Evolutionary conservation across 2,113 vertebrate genomes (phyloP).

Genomic region (Amphiprion percula): DNA sequence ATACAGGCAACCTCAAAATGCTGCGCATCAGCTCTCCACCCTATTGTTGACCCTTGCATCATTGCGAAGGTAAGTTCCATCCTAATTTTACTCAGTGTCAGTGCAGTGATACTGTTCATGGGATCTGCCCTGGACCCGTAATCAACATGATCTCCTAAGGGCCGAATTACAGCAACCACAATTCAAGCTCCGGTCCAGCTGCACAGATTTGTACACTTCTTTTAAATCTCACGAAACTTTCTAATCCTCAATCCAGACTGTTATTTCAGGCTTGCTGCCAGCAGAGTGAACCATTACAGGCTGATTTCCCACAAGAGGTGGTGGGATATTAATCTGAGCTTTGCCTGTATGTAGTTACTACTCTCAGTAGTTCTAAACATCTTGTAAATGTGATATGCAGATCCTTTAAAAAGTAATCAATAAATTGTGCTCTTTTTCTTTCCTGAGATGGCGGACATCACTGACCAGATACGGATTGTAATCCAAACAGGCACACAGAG

Average conservation of each 20-base stretch:
- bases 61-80: not conserved
- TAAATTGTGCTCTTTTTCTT: not conserved
- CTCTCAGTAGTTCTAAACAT: constrained; percentile 25
- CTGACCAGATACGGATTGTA: constrained; percentile 26
- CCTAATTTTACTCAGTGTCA: not conserved
- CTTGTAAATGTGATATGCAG: not conserved
- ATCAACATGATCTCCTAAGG: constrained; percentile 32
- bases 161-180: constrained; percentile 51
- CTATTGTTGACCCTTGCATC: not conserved
- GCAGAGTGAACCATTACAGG: constrained; percentile 23
- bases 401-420: not conserved
- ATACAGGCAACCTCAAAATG: not conserved
- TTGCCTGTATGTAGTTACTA: constrained; percentile 7
- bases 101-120: constrained; percentile 6
- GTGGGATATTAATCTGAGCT: constrained; percentile 38
- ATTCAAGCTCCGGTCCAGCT: constrained; percentile 12
- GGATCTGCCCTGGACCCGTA: constrained; percentile 35
- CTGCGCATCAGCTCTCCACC: not conserved
- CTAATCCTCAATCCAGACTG: constrained; percentile 60
- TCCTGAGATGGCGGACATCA: constrained; percentile 21
- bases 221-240: constrained; percentile 46
- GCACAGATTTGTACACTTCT: constrained; percentile 17
- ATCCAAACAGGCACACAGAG: constrained; percentile 9
- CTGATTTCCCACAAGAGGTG: constrained; percentile 53
- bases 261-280: constrained; percentile 57